phyloP scores from a whole-genome alignment of 2,113 vertebrate species.

The Heteronetta atricapilla region DNA sequence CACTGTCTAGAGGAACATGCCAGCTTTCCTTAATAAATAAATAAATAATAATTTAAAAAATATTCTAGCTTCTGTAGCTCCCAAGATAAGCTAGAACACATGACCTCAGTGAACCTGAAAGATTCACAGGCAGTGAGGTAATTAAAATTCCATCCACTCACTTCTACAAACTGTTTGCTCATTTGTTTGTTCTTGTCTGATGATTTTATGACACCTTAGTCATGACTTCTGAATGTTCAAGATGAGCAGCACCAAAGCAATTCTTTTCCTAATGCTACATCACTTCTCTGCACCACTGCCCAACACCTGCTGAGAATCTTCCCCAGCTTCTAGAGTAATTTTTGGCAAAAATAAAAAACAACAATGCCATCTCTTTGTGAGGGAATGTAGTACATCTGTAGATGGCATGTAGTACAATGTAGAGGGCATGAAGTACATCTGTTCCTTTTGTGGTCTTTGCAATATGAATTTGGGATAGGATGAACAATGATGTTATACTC shows the following conservation, averaged over 20 bases:
- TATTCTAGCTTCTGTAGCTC: background rate
- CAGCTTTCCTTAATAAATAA: background rate
- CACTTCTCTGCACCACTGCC: background rate
- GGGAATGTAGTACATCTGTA: background rate
- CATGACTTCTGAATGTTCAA: background rate
- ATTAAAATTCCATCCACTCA: background rate
- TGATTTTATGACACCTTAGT: background rate
- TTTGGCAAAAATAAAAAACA: background rate
- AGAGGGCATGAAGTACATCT: background rate
- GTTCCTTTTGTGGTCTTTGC: rapidly evolving
- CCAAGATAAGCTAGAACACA: background rate
- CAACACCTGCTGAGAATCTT: background rate
- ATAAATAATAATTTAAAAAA: background rate
- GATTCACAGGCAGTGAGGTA: background rate
- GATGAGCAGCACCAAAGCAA: background rate
- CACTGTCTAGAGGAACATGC: background rate
- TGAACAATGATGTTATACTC: background rate
- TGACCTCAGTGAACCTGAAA: background rate
- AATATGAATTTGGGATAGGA: background rate
- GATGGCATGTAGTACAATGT: too few relatives aligned
- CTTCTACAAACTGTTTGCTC: background rate
- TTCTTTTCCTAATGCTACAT: background rate
- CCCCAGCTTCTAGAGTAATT: background rate
- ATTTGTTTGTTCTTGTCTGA: conserved; percentile 16
- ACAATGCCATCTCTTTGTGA: background rate